A percentile compares a stretch with the other conserved stretches of the same genome.
These are phyloP conservation scores for Pseudochaenichthys georgianus DNA, from an alignment of 2,797 vertebrate species.

Conservation along the genomic window DNA sequence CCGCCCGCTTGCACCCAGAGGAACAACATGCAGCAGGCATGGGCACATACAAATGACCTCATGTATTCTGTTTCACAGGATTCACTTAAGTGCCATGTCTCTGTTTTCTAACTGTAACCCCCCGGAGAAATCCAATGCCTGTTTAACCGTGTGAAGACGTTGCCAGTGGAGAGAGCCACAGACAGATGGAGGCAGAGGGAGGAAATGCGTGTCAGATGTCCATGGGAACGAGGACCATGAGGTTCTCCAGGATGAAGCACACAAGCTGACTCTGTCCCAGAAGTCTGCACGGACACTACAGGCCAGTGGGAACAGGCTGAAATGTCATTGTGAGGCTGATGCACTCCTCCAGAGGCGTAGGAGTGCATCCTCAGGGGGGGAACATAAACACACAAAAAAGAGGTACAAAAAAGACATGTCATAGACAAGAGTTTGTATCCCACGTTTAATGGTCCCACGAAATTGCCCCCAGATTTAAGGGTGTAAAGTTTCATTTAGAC, in stretches of 20 bases:
- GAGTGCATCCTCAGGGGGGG: neutral
- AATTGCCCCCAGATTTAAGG: neutral
- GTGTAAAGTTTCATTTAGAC: neutral
- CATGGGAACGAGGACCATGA: slow-evolving; percentile 75
- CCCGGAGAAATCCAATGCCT: slow-evolving; percentile 35
- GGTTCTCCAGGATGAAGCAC: slow-evolving; percentile 49
- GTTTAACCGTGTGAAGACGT: slow-evolving; percentile 20
- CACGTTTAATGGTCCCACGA: neutral
- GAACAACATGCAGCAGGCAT: slow-evolving; percentile 9
- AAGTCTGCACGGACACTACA: slow-evolving; percentile 25
- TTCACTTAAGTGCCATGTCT: slow-evolving; percentile 28
- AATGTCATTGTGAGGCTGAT: slow-evolving; percentile 44
- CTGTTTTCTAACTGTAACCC: slow-evolving; percentile 38
- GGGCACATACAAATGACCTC: slow-evolving; percentile 13
- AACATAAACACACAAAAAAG: neutral
- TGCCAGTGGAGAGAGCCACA: slow-evolving; percentile 25
- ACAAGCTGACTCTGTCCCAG: slow-evolving; percentile 38
- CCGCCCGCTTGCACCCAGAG: neutral
- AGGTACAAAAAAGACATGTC: neutral
- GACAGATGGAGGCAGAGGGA: slow-evolving; percentile 46
- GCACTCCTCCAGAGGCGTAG: slow-evolving; percentile 25
- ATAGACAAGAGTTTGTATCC: neutral
- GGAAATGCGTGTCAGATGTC: slow-evolving; percentile 70
- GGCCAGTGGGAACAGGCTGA: slow-evolving; percentile 51
- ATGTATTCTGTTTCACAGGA: slow-evolving; percentile 45